Base-by-base conservation (phyloP, 2,888 invertebrate species). In the Oscheius sp. region DNA sequence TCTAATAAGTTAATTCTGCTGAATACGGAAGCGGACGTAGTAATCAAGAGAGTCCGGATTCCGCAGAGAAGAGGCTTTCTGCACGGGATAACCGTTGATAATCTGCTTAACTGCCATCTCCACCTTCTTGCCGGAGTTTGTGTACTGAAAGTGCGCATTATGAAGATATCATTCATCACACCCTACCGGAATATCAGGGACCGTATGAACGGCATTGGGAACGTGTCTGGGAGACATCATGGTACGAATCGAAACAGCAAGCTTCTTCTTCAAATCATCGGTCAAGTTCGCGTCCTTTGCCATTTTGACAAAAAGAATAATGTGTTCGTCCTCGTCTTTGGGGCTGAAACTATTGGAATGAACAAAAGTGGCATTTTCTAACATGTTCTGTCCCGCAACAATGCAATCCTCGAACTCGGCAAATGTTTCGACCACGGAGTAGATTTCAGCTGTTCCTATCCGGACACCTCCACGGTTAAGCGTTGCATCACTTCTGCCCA, bases 391-490 rank as follows among this genome's bases (percentile, higher is more conserved):
- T 4, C 90, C 91, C 7, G 92, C 92, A 79, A 92, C 92, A 55
- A 92, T 89, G 78, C 91, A 91, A 86, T 92, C 92, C 11, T 89
- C 89, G 1, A 92, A 89, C 83, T 91, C 91, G 70, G 90, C 89
- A 82, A 92, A 91, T 11, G 89, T 85, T 76, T 92, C 92, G 47
- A 92, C 91, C 75, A 92, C 90, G 79, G 91, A 90, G 83, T 92
- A 92, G 75, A 92, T 92, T 86, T 92, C 92, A n/a, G 92, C 91
- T 83, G 91, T 91, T 35, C 92, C 92, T 87, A 92, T 92, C 42
- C 92, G 87, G 0, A 92, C 92, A 33, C 92, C 92, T 86, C 91
- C 91, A 32, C 92, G 92, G 86, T 92, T 92, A 55, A 92, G 85
- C 0, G 92, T 92, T 0, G 92, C 92, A 88, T 92, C 92, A 89